A percentile compares a stretch with the other conserved stretches of the same genome.
Conservation (phyloP, 2,888 invertebrate species). For the Ellobium chinense region DNA sequence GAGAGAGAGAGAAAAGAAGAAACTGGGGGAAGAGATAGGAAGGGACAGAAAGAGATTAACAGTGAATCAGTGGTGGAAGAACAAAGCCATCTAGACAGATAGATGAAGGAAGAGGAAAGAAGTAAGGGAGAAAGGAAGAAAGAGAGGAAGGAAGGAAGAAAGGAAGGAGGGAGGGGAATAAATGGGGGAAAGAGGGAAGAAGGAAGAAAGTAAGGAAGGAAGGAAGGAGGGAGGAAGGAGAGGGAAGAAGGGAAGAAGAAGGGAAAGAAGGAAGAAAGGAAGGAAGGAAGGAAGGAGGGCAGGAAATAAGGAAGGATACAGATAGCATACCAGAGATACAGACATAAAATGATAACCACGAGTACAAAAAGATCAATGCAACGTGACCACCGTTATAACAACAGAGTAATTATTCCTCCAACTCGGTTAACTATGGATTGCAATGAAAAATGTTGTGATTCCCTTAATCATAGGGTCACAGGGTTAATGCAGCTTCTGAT, state of each 20-base stretch:
- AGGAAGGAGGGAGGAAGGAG: neutral
- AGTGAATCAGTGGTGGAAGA: neutral
- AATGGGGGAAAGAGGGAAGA: neutral
- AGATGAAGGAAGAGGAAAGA: neutral
- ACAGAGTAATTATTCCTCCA: no score
- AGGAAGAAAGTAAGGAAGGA: neutral
- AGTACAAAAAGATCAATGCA: neutral
- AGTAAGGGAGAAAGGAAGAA: constrained; percentile 16
- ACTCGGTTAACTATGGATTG: no score
- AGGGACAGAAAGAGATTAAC: neutral
- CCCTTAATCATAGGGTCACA: no score
- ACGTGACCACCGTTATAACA: no score
- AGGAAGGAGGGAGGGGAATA: neutral
- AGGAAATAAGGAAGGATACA: neutral
- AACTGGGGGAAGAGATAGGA: neutral
- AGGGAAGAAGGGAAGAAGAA: no score
- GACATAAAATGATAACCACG: neutral
- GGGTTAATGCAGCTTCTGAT: no score
- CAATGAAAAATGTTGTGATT: no score
- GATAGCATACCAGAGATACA: neutral
- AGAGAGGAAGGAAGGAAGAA: neutral
- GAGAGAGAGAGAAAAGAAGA: neutral
- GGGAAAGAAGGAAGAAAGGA: neutral
- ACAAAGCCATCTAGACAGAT: neutral
- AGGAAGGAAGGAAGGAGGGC: neutral